Conservation (phyloP, 1,140 invertebrate genomes). For the Drosophila micromelanica region DNA sequence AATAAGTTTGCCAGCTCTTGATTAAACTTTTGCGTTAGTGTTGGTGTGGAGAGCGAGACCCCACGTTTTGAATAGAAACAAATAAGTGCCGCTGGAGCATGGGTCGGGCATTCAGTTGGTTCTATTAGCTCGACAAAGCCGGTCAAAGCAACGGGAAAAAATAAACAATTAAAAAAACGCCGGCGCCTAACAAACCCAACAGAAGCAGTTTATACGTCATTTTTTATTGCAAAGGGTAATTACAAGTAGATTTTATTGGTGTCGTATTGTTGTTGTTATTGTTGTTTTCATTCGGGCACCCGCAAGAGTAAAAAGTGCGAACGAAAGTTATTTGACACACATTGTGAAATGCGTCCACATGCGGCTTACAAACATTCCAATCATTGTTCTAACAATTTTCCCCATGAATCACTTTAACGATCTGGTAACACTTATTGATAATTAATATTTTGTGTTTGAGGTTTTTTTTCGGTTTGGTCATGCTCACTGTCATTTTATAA, state of each 20-base stretch:
- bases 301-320: conserved; percentile 59
- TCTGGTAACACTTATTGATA: conserved; percentile 30
- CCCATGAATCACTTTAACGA: conserved; percentile 26
- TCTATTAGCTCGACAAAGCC: conserved; percentile 59
- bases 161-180: neutral
- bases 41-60: conserved; percentile 4
- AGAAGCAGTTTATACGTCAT: conserved; percentile 32
- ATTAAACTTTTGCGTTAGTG: conserved; percentile 12
- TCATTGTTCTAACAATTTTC: conserved; percentile 20
- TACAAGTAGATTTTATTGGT: conserved; percentile 69
- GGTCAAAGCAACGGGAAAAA: conserved; percentile 35
- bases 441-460: conserved; percentile 7
- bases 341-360: conserved; percentile 56
- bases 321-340: conserved; percentile 47
- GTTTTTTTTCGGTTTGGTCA: conserved; percentile 56
- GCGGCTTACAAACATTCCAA: conserved; percentile 1
- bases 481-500: conserved; percentile 65
- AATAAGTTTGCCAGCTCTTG: conserved; percentile 21
- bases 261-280: conserved; percentile 24
- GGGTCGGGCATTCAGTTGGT: conserved; percentile 57
- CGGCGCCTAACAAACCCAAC: conserved; percentile 16
- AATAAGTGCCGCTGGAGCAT: conserved; percentile 60
- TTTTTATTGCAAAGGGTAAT: conserved; percentile 61
- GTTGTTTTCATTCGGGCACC: conserved; percentile 22
- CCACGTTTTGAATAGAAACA: conserved; percentile 46